A percentile compares a stretch with the other conserved stretches of the same genome.
phyloP scores from a whole-genome alignment of 1,140 invertebrate species.

The Drepana arcuata region DNA sequence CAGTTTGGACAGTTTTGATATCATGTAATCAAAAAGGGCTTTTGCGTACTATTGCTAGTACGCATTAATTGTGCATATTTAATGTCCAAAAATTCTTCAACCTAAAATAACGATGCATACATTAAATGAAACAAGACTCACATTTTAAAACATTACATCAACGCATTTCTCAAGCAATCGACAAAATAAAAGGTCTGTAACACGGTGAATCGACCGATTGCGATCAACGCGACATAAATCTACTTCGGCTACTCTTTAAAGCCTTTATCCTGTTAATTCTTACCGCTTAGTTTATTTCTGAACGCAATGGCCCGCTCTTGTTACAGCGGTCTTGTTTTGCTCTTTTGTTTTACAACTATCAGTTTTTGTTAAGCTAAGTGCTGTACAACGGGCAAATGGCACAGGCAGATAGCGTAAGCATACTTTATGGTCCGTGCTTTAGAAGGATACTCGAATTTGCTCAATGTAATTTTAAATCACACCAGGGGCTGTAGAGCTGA shows the following conservation, averaged over 20 bases:
- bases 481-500: no score
- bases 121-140: no score
- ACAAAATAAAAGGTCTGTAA: constrained; percentile 49
- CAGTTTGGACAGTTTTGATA: no score
- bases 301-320: constrained; percentile 59
- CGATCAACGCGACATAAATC: constrained; percentile 67
- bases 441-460: no score
- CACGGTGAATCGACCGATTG: constrained; percentile 61
- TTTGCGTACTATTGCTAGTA: no score
- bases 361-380: constrained; percentile 71
- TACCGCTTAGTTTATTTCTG: constrained; percentile 70
- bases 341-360: constrained; percentile 70
- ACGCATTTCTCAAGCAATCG: constrained; percentile 23
- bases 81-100: no score
- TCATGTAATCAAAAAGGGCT: no score
- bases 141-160: constrained; percentile 21
- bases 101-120: no score
- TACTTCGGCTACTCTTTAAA: constrained; percentile 67
- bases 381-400: constrained; percentile 62
- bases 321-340: constrained; percentile 49
- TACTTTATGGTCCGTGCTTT: constrained; percentile 59
- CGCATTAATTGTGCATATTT: no score
- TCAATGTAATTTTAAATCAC: no score
- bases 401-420: constrained; percentile 46
- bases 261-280: constrained; percentile 69